These are phyloP conservation scores for Acrobasis suavella DNA, from an alignment of 2,888 invertebrate genomes.

Conservation along the genomic window DNA sequence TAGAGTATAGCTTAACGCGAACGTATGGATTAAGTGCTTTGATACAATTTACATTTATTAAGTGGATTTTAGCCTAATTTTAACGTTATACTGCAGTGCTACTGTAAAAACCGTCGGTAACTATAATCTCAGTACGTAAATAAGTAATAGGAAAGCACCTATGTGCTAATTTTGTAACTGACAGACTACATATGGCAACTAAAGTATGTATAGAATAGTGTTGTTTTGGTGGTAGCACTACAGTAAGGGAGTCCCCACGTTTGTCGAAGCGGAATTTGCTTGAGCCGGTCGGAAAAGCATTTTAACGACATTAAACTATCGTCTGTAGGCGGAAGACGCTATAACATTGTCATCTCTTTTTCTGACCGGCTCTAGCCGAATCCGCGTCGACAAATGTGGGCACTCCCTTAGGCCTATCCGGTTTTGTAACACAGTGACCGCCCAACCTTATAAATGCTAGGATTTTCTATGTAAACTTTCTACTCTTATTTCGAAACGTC, in stretches of 20 bases:
- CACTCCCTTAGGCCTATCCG: constrained; percentile 41
- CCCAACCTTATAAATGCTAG: constrained; percentile 51
- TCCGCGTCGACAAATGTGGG: too few relatives aligned
- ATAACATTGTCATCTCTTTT: too few relatives aligned
- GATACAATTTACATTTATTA: constrained; percentile 42
- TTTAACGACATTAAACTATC: too few relatives aligned
- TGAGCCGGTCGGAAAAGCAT: too few relatives aligned
- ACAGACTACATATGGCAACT: constrained; percentile 17
- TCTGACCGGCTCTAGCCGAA: too few relatives aligned
- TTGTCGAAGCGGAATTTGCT: too few relatives aligned
- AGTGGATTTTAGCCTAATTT: constrained; percentile 35
- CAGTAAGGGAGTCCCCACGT: constrained; percentile 17
- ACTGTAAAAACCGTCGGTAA: constrained; percentile 14
- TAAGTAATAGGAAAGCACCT: not conserved
- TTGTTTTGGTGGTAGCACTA: constrained; percentile 28
- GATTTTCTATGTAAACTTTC: constrained; percentile 66
- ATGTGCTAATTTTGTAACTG: not conserved
- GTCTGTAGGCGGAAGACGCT: too few relatives aligned
- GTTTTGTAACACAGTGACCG: constrained; percentile 33
- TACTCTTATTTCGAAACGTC: constrained; percentile 59
- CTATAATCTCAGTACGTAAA: not conserved
- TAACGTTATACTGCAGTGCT: constrained; percentile 27
- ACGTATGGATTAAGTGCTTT: constrained; percentile 42
- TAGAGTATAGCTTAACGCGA: constrained; percentile 46
- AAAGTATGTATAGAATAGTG: constrained; percentile 2